A percentile compares a stretch with the other conserved stretches of the same genome.
Conservation (phyloP, 2,113 vertebrate genomes). For the Hiodon tergisus region DNA sequence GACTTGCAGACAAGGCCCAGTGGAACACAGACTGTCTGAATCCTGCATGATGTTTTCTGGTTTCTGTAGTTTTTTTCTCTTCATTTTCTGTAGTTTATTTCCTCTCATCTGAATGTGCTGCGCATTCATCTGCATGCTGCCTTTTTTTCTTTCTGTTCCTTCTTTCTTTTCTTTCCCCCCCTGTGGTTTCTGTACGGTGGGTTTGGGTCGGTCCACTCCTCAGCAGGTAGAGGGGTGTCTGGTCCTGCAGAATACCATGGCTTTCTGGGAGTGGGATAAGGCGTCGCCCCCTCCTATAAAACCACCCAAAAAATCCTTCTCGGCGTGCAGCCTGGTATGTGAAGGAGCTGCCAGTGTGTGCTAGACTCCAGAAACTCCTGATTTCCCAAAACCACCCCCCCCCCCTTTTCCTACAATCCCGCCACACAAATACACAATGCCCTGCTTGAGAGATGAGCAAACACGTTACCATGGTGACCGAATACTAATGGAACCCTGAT, state of each 20-base stretch:
- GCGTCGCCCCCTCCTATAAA: constrained; percentile 72
- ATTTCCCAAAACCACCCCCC: not conserved
- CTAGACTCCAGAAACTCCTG: constrained; percentile 4
- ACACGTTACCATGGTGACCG: constrained; percentile 21
- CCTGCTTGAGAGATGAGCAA: constrained; percentile 21
- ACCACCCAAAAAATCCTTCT: constrained; percentile 91
- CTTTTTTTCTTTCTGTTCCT: constrained; percentile 49
- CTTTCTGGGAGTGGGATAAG: constrained; percentile 92
- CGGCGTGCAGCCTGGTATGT: constrained; percentile 91
- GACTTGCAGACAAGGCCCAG: not conserved
- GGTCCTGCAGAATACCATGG: constrained; percentile 84
- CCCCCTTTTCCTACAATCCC: not conserved
- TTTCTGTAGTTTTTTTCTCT: not conserved
- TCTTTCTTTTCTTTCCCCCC: constrained; percentile 32
- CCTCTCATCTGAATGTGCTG: constrained; percentile 29
- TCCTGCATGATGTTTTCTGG: not conserved
- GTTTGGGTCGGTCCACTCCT: constrained; percentile 42
- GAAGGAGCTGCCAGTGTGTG: constrained; percentile 49
- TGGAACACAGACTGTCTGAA: not conserved
- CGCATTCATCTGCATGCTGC: constrained; percentile 68
- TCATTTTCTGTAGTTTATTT: not conserved
- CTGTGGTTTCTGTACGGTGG: constrained; percentile 25
- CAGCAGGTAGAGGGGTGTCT: constrained; percentile 75
- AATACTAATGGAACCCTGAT: not conserved
- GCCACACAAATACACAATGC: not conserved